Conservation (phyloP, 2,888 invertebrate genomes). For the Heterodera filipjevi region DNA sequence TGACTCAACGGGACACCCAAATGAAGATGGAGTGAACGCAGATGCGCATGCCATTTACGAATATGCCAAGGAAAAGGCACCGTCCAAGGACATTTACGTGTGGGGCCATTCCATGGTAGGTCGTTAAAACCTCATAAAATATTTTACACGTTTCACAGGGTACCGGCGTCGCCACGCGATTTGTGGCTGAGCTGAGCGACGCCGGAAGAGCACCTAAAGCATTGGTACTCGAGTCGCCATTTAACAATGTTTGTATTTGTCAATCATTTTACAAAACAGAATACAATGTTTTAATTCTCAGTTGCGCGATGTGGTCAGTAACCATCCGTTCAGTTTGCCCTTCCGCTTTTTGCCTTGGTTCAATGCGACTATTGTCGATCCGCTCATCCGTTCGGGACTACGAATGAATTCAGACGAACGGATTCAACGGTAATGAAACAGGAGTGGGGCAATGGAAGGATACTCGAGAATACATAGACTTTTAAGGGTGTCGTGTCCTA, state of each 20-base stretch:
- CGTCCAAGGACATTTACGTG: constrained; percentile 75
- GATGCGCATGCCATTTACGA: constrained; percentile 80
- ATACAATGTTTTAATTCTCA: background rate
- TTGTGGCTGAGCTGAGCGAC: constrained; percentile 63
- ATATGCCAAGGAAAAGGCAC: constrained; percentile 70
- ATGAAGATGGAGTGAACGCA: constrained; percentile 81
- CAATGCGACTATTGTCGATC: constrained; percentile 74
- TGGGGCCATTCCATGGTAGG: constrained; percentile 89
- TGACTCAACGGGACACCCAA: constrained; percentile 69
- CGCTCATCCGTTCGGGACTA: constrained; percentile 77
- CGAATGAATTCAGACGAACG: constrained; percentile 79
- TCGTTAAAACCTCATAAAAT: constrained; percentile 70
- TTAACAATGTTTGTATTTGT: constrained; percentile 76
- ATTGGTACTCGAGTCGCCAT: constrained; percentile 87
- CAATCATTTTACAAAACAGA: background rate
- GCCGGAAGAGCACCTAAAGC: constrained; percentile 70
- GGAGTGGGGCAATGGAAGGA: background rate
- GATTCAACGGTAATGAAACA: constrained; percentile 47
- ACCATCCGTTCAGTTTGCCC: constrained; percentile 75
- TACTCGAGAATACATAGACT: background rate
- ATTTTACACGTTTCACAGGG: constrained; percentile 67
- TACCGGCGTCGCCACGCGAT: constrained; percentile 67
- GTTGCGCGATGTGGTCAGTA: constrained; percentile 81
- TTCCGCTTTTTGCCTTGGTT: constrained; percentile 37
- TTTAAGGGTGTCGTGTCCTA: constrained; percentile 72